Percentiles rank a stretch among this genome's conserved stretches.
These are phyloP conservation scores for Telmatochromis bifrenatus DNA, from an alignment of 2,113 vertebrate genomes.

Conservation along the genomic window DNA sequence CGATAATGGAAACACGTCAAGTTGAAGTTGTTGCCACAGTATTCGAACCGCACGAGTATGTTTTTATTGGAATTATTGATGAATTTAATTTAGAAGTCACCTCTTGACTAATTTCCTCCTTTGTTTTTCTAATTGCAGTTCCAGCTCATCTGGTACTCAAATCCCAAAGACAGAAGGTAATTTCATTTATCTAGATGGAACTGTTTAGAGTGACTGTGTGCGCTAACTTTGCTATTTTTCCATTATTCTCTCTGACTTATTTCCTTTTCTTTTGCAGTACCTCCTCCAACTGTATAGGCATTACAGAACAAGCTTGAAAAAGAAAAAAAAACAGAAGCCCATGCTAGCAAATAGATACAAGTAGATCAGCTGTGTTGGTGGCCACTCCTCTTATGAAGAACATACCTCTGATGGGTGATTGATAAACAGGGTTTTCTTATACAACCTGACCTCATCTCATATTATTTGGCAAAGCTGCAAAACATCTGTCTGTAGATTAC, in stretches of 20 bases:
- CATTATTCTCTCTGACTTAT: background rate
- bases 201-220: background rate
- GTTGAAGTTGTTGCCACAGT: conserved; percentile 35
- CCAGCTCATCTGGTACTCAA: conserved; percentile 57
- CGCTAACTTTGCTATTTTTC: background rate
- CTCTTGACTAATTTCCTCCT: background rate
- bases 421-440: background rate
- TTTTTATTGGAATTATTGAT: background rate
- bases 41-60: background rate
- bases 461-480: background rate
- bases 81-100: background rate
- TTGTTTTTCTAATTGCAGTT: conserved; percentile 14
- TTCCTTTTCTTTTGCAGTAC: conserved; percentile 48
- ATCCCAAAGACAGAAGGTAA: conserved; percentile 71
- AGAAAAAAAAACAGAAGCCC: background rate
- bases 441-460: background rate
- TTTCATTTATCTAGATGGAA: background rate
- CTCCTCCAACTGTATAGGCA: conserved; percentile 68
- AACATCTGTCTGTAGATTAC: background rate
- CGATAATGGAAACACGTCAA: background rate
- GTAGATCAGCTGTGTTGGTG: background rate
- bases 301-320: background rate
- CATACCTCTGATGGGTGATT: background rate
- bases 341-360: background rate
- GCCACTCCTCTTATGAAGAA: background rate